These are phyloP conservation scores for Rotaria macrura DNA, from an alignment of 2,888 invertebrate genomes.

Conservation along the genomic window DNA sequence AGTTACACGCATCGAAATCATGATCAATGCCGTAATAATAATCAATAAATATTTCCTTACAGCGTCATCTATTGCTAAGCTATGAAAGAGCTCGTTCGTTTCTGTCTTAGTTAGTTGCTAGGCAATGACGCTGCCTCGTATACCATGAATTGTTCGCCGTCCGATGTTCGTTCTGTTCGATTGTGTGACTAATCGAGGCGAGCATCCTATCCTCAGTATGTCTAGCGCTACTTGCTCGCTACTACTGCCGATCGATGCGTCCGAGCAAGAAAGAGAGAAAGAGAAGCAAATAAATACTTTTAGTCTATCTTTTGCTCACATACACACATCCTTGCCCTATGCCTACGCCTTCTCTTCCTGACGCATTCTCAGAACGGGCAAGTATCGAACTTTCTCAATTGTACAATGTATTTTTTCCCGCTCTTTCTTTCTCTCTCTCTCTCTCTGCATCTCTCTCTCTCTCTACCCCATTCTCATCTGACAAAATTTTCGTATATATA, in stretches of 20 bases:
- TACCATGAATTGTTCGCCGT: background rate
- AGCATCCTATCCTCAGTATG: background rate
- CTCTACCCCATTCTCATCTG: background rate
- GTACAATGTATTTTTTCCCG: background rate
- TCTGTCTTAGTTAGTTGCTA: background rate
- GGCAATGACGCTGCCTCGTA: background rate
- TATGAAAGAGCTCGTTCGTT: background rate
- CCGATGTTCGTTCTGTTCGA: background rate
- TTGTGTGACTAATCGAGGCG: background rate
- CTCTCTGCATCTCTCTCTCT: background rate
- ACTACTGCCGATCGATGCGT: background rate
- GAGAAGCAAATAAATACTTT: constrained; percentile 7
- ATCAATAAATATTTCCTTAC: background rate
- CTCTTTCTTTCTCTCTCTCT: background rate
- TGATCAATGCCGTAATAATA: background rate
- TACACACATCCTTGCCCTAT: background rate
- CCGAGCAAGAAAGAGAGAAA: background rate
- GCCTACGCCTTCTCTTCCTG: background rate
- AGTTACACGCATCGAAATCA: background rate
- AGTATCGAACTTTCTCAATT: background rate
- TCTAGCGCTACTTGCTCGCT: background rate
- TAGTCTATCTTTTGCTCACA: constrained; percentile 8
- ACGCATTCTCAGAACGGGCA: background rate
- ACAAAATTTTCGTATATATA: background rate
- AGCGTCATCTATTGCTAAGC: background rate